These are phyloP conservation scores for Nemurella pictetii DNA, from an alignment of 2,888 invertebrate species.

Conservation along the genomic window DNA sequence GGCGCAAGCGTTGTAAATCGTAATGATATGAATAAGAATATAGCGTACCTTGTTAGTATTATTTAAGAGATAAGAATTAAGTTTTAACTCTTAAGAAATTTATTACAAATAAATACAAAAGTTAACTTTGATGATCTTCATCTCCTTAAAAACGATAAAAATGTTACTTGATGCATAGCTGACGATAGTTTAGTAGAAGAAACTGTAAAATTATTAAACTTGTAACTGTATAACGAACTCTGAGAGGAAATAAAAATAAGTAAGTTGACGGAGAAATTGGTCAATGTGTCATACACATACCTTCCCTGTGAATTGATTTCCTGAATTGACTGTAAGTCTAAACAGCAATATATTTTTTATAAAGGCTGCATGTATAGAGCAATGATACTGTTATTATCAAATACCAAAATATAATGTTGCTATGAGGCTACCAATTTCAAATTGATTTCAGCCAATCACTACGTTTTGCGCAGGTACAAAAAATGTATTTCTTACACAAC, in stretches of 20 bases:
- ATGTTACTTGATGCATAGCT: neutral
- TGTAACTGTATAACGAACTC: neutral
- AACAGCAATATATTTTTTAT: too few relatives aligned
- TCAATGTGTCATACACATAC: too few relatives aligned
- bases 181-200: neutral
- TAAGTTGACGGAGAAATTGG: neutral
- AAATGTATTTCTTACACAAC: too few relatives aligned
- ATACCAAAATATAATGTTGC: too few relatives aligned
- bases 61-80: neutral
- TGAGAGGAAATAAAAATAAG: neutral
- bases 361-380: too few relatives aligned
- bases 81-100: neutral
- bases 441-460: too few relatives aligned
- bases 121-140: neutral
- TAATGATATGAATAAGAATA: neutral
- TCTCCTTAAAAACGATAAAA: neutral
- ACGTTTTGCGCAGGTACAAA: too few relatives aligned
- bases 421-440: too few relatives aligned
- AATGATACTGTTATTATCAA: too few relatives aligned
- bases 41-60: neutral
- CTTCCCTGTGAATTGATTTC: too few relatives aligned
- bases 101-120: neutral
- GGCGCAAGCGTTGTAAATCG: neutral
- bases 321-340: too few relatives aligned
- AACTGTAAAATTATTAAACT: neutral